Base-by-base conservation (phyloP, 1,140 invertebrate species). In the Drosophila parabipectinata region DNA sequence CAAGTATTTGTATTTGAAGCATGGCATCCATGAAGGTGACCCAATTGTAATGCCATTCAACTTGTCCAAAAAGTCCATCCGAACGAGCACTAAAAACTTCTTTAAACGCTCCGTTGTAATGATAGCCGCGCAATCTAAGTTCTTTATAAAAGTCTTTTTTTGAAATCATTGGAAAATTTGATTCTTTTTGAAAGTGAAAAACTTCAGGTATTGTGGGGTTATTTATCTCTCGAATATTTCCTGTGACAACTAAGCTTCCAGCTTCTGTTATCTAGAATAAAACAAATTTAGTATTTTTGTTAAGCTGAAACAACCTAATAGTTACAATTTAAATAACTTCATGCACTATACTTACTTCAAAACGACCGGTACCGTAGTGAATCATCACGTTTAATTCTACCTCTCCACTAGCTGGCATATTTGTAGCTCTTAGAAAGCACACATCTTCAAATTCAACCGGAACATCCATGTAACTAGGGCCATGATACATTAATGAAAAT, bases 11-110 rank as follows among this genome's bases (percentile, higher is more conserved):
- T 68, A 98, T 94, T 91, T 99, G 98, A 14, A 99, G 92, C 95
- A 99, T 96, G 14, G 96, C 97, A 91, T 99, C 98, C 94, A 99
- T 95, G 91, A 98, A 99, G 0, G 97, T 94, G 0, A 98, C 95
- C 97, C 97, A 99, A 91, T 98, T 98, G 77, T 95, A 90, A 12
- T 92, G 92, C 97, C 97, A 98, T 30, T 77, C 71, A 0, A 95
- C 91, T 18, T 89, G 90, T 18, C 95, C 95, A 91, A 60, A 92
- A 48, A 67, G 92, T 18, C 69, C 93, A 92, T 72, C 93, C 79
- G 51, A 91, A 67, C 53, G 92, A 78, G 45, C 93, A 83, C 56
- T 48, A 8, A 59, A 48, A 5, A 92, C 91, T 1, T 77, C 77
- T 34, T 66, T 79, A 53, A 92, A 92, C 1, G 55, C 56, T 2